Base-by-base conservation (phyloP, 1,140 invertebrate genomes). In the Calliphora vicina region DNA sequence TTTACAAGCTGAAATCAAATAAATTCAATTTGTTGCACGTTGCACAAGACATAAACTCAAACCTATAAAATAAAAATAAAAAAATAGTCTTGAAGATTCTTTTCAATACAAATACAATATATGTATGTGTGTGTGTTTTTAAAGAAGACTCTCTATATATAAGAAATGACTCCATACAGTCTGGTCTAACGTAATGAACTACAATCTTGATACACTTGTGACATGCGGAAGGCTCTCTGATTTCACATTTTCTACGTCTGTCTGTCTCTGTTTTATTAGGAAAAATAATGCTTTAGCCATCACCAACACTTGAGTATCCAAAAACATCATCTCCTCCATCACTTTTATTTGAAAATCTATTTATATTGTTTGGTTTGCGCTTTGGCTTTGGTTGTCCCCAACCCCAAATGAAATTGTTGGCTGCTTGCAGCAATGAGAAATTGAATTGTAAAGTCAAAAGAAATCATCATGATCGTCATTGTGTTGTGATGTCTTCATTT, bases 151-250 rank as follows among this genome's bases (percentile, higher is more conserved):
- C 42, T 43, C 42, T 43, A 5, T 43, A 43, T 43, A 43, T 50
- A 50, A 50, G 17, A 50, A 50, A 50, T 23, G 23, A 67, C 61
- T 67, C 61, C 61, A 67, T 67, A 67, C 61, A 23, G 61, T 76
- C 73, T 42, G 35, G 35, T 76, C n/a, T 20, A 78, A 43, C 74
- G 42, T 78, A 78, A 78, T 78, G 74, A 43, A 78, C 35, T 25
- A 23, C 35, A 43, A 78, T 78, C 74, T 78, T 78, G 74, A 78
- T 78, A 78, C 74, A 78, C 74, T 78, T 45, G 74, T 78, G 74
- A 78, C 74, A 78, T 78, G 74, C 74, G 74, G 74, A 78, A 78
- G 74, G 74, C 74, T 78, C 15, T 74, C 10, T 26, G 9, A 17
- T 8, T 57, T 6, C 3, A 57, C 50, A 15, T 10, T 57, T 3